These are phyloP conservation scores for Amiota communis DNA, from an alignment of 2,888 invertebrate species.

Conservation along the genomic window DNA sequence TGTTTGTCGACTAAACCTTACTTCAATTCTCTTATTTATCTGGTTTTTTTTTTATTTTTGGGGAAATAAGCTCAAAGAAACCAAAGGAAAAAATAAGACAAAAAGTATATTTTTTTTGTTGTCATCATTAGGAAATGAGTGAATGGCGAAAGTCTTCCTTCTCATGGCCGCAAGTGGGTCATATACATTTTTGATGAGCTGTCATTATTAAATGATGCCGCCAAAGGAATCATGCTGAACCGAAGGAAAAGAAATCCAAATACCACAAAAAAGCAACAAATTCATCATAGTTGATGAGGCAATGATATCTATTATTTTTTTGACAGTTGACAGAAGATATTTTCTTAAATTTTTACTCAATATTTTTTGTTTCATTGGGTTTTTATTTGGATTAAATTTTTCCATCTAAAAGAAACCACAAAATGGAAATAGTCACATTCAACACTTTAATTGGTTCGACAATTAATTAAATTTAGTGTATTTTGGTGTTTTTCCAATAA, in stretches of 20 bases:
- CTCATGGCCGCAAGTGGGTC: conserved; percentile 60
- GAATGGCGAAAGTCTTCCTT: background rate
- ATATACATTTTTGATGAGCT: conserved; percentile 69
- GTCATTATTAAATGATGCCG: conserved; percentile 62
- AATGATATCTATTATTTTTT: conserved; percentile 57
- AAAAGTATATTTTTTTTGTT: background rate
- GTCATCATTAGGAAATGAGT: conserved; percentile 22
- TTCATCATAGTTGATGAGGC: conserved; percentile 28
- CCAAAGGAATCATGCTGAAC: background rate
- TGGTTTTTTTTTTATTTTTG: conserved; percentile 31
- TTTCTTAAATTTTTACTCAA: conserved; percentile 25
- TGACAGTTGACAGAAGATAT: conserved; percentile 50
- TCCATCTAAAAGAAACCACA: too few species aligned
- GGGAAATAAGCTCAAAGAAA: background rate
- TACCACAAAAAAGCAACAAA: conserved; percentile 14
- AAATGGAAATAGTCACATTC: background rate
- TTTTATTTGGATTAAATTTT: too few species aligned
- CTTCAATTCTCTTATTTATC: too few species aligned
- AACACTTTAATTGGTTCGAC: conserved; percentile 3
- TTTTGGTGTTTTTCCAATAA: background rate
- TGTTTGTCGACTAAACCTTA: too few species aligned
- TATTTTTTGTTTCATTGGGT: conserved; percentile 8
- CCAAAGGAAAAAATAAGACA: background rate
- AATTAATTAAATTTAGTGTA: background rate
- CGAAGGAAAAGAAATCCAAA: conserved; percentile 30